Conservation (phyloP, 2,797 vertebrate species). For the Sebastes trivittatus region DNA sequence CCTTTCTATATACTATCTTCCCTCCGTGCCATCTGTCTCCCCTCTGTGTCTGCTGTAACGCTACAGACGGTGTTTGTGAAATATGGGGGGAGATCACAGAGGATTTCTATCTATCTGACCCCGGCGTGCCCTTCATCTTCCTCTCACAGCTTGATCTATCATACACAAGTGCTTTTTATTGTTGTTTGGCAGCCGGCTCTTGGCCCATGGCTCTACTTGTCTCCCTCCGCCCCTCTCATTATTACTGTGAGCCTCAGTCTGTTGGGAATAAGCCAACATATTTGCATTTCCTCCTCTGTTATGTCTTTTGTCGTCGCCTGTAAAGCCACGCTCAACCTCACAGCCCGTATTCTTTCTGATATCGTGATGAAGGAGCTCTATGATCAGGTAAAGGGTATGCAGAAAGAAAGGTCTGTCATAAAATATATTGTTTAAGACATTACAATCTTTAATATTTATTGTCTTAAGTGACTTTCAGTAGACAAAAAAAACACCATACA, state of each 20-base stretch:
- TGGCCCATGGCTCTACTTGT: constrained; percentile 52
- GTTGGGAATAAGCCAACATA: constrained; percentile 43
- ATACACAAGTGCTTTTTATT: constrained; percentile 65
- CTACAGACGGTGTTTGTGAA: constrained; percentile 53
- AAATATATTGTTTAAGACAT: background rate
- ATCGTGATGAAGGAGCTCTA: background rate
- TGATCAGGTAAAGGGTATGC: constrained; percentile 7
- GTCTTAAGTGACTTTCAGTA: background rate
- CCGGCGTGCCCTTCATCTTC: constrained; percentile 64
- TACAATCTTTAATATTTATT: constrained; percentile 7
- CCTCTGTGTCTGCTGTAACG: constrained; percentile 37
- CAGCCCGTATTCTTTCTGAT: constrained; percentile 5
- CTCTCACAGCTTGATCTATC: constrained; percentile 69
- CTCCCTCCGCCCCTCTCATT: constrained; percentile 52
- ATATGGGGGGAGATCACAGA: constrained; percentile 67
- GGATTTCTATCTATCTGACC: constrained; percentile 74
- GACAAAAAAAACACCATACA: background rate
- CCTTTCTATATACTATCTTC: constrained; percentile 4
- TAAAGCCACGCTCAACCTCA: constrained; percentile 6
- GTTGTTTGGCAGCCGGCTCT: constrained; percentile 63
- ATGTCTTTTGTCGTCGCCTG: background rate
- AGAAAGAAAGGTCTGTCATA: background rate
- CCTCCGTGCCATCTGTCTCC: constrained; percentile 36
- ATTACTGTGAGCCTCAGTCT: constrained; percentile 33
- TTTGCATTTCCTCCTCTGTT: constrained; percentile 47